Conservation (phyloP, 2,113 vertebrate species). For the Urocynchramus pylzowi region DNA sequence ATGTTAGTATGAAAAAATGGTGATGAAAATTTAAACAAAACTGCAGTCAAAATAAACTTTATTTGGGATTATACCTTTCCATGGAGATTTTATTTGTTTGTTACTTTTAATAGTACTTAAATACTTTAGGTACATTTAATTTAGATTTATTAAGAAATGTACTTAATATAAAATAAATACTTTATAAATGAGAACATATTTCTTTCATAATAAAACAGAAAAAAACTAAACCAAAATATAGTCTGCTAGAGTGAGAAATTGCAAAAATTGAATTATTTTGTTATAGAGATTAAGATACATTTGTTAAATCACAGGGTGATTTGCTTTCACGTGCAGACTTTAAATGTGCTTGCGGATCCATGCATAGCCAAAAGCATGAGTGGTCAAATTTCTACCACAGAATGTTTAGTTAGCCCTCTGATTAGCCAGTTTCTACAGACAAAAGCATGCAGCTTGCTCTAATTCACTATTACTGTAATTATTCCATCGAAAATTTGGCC, state of each 20-base stretch:
- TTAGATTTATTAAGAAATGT: neutral
- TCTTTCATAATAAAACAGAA: neutral
- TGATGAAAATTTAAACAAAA: conserved; percentile 23
- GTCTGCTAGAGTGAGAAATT: neutral
- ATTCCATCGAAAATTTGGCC: neutral
- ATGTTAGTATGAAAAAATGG: neutral
- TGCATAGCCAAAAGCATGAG: neutral
- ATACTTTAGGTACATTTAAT: neutral
- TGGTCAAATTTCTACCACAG: neutral
- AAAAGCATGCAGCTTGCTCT: neutral
- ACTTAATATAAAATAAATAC: neutral
- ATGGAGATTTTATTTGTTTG: neutral
- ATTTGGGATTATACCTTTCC: neutral
- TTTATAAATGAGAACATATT: neutral
- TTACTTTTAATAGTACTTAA: neutral
- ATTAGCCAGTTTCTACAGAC: neutral
- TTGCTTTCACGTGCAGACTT: neutral
- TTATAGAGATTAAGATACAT: neutral
- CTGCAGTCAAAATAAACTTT: neutral
- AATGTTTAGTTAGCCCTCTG: neutral
- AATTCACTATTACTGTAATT: neutral
- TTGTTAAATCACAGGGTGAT: neutral
- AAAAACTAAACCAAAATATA: neutral
- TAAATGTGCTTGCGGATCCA: neutral
- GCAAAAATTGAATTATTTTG: neutral